phyloP scores from a whole-genome alignment of 2,797 vertebrate genomes.

The Cynodonichthys magdalenae region DNA sequence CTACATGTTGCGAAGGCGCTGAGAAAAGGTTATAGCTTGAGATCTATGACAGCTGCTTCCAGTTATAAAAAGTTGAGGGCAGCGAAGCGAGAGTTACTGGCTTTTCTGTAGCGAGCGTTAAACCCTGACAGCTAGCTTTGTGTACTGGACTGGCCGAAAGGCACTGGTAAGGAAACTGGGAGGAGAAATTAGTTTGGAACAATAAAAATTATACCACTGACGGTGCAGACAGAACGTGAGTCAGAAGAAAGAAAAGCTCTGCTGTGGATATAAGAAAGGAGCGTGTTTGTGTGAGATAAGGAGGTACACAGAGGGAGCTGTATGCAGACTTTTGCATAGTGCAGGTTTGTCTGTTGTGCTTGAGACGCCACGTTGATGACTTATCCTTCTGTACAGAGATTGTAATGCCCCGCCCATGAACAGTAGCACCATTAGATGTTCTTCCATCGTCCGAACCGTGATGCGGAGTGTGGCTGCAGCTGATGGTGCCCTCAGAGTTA shows the following conservation, averaged over 20 bases:
- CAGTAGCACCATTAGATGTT: slow-evolving; percentile 81
- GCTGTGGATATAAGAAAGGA: slow-evolving; percentile 2
- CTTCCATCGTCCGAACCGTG: slow-evolving; percentile 36
- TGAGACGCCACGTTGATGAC: slow-evolving; percentile 67
- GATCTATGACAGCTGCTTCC: not conserved
- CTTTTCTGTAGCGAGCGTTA: slow-evolving; percentile 47
- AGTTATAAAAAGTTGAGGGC: slow-evolving; percentile 25
- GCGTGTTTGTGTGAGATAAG: slow-evolving; percentile 10
- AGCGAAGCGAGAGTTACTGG: slow-evolving; percentile 40
- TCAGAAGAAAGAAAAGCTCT: slow-evolving; percentile 26
- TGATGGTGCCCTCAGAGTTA: slow-evolving; percentile 56
- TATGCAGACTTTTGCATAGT: slow-evolving; percentile 82
- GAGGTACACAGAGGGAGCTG: slow-evolving; percentile 47
- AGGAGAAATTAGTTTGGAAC: not conserved
- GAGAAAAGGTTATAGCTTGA: slow-evolving; percentile 11
- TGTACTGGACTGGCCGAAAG: slow-evolving; percentile 68
- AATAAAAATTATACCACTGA: slow-evolving; percentile 2
- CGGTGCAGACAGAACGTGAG: slow-evolving; percentile 28
- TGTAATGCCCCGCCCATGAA: slow-evolving; percentile 62
- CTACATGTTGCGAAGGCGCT: slow-evolving; percentile 42
- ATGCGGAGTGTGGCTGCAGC: slow-evolving; percentile 52
- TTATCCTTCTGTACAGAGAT: slow-evolving; percentile 56
- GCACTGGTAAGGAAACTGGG: slow-evolving; percentile 59
- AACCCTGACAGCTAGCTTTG: slow-evolving; percentile 52
- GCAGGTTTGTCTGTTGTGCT: slow-evolving; percentile 83